Evolutionary conservation across 2,888 invertebrate genomes (phyloP), one percentile per base, ranked within the genome.

Genomic region (Idaea dimidiata): DNA sequence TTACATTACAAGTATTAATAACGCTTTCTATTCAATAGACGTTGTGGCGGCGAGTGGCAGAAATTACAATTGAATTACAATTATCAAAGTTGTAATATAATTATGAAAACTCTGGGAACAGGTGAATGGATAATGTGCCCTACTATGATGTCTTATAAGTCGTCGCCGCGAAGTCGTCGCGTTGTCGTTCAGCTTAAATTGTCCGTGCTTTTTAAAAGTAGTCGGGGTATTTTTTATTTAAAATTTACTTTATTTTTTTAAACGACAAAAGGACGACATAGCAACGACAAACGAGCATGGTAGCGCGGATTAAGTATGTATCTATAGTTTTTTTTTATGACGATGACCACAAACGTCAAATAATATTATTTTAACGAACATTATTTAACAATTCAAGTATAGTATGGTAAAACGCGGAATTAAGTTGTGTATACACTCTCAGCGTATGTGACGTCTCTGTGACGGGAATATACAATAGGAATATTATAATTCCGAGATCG

Each of bases 401-500:
- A 24, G 24, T 24, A 24, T 24, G 1, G 24, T 24, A 24, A 24
- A 24, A 24, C 5, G 24, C 24, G 24, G 24, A 24, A 24, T 24
- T 8, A 43, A 43, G 43, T 2, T 43, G 43, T 14, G 43, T 43
- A 10, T 43, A 43, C 43, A 43, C 43, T 43, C 43, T 43, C 43
- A 10, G 43, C 43, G 43, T 43, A 62, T 57, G 61, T 43, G 61
- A 32, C 32, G 43, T 43, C 43, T 43, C 43, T 43, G 43, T 33
- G 60, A 8, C 43, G 60, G 57, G 66, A 59, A 63, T 63, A 43
- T 43, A 43, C 43, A 43, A 43, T 43, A 43, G 43, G 43, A 43
- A 43, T 43, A 43, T 43, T 43, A 43, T 43, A 43, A 43, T 43
- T 43, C 43, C 43, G 43, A 43, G 43, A 43, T 43, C 33, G 33